Conservation (phyloP, 2,888 invertebrate genomes). For the Sesamia inferens region DNA sequence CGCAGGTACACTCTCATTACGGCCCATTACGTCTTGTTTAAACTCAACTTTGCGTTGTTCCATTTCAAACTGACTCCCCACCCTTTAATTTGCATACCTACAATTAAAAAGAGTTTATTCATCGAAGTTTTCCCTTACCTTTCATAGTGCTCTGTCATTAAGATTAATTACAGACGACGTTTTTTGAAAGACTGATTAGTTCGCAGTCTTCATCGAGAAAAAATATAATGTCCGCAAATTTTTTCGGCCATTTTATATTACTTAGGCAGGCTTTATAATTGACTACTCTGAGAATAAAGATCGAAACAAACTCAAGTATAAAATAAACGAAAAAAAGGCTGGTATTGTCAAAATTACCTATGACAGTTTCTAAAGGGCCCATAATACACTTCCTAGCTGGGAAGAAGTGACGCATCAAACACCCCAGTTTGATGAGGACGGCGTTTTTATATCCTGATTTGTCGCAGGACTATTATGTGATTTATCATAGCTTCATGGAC, state of each 20-base stretch:
- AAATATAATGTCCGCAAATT: constrained; percentile 7
- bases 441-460: not conserved
- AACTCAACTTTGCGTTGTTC: constrained; percentile 17
- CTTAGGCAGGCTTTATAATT: no score
- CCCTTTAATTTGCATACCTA: constrained; percentile 76
- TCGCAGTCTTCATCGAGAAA: not conserved
- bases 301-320: no score
- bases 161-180: constrained; percentile 18
- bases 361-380: not conserved
- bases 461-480: not conserved
- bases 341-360: not conserved
- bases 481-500: constrained; percentile 2
- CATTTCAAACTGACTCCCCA: constrained; percentile 18
- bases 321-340: no score
- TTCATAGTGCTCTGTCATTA: constrained; percentile 42
- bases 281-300: no score
- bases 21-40: constrained; percentile 40
- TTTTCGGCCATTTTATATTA: not conserved
- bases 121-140: constrained; percentile 57
- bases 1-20: constrained; percentile 46
- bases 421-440: not conserved
- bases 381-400: not conserved
- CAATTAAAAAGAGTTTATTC: constrained; percentile 69
- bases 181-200: constrained; percentile 24
- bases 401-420: not conserved